Evolutionary conservation across 1,140 invertebrate species (phyloP).

Genomic region (Anoplophora glabripennis): DNA sequence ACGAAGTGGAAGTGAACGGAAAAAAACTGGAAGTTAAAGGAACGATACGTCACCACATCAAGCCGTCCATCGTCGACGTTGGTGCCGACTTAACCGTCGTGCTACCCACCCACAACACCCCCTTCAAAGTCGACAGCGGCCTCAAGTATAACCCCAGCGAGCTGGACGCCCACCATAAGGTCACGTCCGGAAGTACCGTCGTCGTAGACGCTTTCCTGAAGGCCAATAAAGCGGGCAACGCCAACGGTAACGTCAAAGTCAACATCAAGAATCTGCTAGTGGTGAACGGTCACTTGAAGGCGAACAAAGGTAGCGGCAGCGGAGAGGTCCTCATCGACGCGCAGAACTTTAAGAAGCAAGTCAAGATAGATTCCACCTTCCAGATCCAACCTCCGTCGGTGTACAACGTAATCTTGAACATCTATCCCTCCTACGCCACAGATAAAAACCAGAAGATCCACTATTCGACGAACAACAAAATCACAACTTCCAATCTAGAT

Average conservation of each 20-base stretch:
- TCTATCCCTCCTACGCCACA: constrained; percentile 67
- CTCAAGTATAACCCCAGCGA: constrained; percentile 52
- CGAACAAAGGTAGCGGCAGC: constrained; percentile 55
- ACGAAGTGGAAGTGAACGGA: constrained; percentile 59
- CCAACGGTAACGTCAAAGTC: constrained; percentile 49
- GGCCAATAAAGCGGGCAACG: constrained; percentile 47
- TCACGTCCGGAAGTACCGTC: constrained; percentile 52
- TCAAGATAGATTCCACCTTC: constrained; percentile 62
- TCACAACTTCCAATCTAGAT: constrained; percentile 57
- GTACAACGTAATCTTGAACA: constrained; percentile 57
- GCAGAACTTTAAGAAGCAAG: constrained; percentile 55
- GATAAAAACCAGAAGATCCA: constrained; percentile 63
- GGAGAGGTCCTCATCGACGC: constrained; percentile 56
- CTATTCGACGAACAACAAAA: constrained; percentile 59
- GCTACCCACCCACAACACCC: constrained; percentile 52
- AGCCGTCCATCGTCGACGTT: constrained; percentile 55
- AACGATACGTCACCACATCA: constrained; percentile 54
- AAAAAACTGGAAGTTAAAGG: constrained; percentile 62
- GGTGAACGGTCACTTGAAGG: constrained; percentile 57
- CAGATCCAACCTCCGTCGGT: constrained; percentile 52
- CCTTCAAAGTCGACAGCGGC: constrained; percentile 55
- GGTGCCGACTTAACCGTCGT: constrained; percentile 53
- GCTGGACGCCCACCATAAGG: constrained; percentile 53
- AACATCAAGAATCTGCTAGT: constrained; percentile 54
- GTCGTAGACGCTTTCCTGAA: constrained; percentile 57